Base-by-base conservation (phyloP, 1,140 invertebrate species). In the Megalopta genalis region DNA sequence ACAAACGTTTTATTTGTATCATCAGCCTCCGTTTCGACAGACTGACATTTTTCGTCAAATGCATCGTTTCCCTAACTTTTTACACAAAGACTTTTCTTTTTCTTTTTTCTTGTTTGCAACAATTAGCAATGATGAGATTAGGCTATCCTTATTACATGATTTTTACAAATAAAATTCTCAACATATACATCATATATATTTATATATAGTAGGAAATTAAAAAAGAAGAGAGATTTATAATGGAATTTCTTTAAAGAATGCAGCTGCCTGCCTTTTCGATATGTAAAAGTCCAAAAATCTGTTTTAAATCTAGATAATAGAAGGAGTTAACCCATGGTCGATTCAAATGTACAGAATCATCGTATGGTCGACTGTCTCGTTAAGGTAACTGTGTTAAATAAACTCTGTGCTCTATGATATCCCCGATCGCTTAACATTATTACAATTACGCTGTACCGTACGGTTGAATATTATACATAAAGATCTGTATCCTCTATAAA, bases 211-310 rank as follows among this genome's bases (percentile, higher is more conserved):
- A 57, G 49, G 54, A 57, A 57, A 57, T 57, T 57, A 57, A 57
- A 57, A 46, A 23, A 57, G 54, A 57, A n/a, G 32, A 32, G 54
- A 42, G 32, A 27, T 42, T 74, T n/a, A 46, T 16, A 60, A 27
- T 49, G 42, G 57, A 71, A 71, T 71, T 71, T 46, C 39, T 12
- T 25, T 59, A 71, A 71, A 71, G 49, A 60, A 70, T 39, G 39
- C 60, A 81, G n/a, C 82, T 72, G 54, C 66, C 77, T 77, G 16
- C 68, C 77, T 83, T 78, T 82, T 83, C 86, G 87, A 88, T 88
- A 87, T 88, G 87, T 88, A 86, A 81, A 87, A 81, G 82, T 83
- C 81, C 80, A 83, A 84, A 75, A 79, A 68, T 81, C 63, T 57
- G 60, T 25, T 82, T 80, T 63, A 66, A 76, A 70, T 67, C 52